These are phyloP conservation scores for Isoperla grammatica DNA, from an alignment of 2,888 invertebrate species.

Conservation along the genomic window DNA sequence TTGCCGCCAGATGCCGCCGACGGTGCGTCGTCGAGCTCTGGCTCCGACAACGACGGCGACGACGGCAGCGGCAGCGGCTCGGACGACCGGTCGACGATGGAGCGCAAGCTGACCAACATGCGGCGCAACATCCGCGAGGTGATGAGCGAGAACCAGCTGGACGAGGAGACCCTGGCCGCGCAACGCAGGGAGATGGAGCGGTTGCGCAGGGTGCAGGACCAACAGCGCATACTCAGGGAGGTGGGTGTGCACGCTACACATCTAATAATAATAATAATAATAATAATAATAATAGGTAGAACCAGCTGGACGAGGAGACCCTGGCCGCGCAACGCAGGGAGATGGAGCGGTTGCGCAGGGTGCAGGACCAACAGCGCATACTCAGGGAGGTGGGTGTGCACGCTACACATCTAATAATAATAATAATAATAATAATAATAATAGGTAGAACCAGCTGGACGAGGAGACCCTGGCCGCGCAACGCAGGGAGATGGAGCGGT, in stretches of 20 bases:
- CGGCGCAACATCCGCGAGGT: conserved; percentile 88
- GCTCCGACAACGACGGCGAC: neutral
- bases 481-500: conserved; percentile 83
- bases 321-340: conserved; percentile 89
- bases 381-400: conserved; percentile 55
- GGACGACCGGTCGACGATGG: conserved; percentile 37
- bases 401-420: too few species aligned
- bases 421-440: too few species aligned
- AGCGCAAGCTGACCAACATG: conserved; percentile 56
- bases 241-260: conserved; percentile 28
- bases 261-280: too few species aligned
- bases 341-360: conserved; percentile 76
- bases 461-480: conserved; percentile 89
- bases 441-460: conserved; percentile 87
- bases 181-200: conserved; percentile 91
- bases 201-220: conserved; percentile 75
- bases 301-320: conserved; percentile 87
- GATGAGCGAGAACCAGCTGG: conserved; percentile 87
- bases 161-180: conserved; percentile 86
- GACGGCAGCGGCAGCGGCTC: conserved; percentile 39
- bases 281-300: too few species aligned
- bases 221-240: conserved; percentile 75
- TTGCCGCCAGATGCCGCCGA: too few species aligned
- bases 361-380: conserved; percentile 79
- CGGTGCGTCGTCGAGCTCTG: neutral